Conservation (phyloP, 2,888 invertebrate species). For the Ecdyonurus torrentis region DNA sequence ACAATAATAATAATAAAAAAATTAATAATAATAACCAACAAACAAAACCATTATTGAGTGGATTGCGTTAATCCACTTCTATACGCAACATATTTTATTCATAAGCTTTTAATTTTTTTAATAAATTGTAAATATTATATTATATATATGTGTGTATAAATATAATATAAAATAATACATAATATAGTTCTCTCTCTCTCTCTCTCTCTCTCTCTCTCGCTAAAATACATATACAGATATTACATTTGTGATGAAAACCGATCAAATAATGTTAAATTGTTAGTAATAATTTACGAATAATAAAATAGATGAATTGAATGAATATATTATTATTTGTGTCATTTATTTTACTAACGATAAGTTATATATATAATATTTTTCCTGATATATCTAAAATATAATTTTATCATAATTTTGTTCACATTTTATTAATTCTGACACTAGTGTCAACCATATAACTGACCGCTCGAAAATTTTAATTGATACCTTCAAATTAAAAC, state of each 20-base stretch:
- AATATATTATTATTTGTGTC: neutral
- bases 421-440: too few species aligned
- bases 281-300: neutral
- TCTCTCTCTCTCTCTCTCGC: too few species aligned
- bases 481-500: too few species aligned
- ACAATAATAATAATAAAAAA: neutral
- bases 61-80: neutral
- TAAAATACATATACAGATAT: neutral
- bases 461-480: too few species aligned
- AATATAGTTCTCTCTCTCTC: too few species aligned
- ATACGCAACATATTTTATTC: neutral
- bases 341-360: too few species aligned
- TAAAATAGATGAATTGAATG: neutral
- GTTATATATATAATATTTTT: too few species aligned
- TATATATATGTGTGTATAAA: neutral
- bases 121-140: neutral
- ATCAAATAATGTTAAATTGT: neutral
- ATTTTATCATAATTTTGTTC: too few species aligned
- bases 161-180: neutral
- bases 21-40: neutral
- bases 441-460: too few species aligned
- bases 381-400: too few species aligned
- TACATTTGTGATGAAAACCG: neutral
- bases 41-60: neutral
- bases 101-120: neutral